Evolutionary conservation across 2,888 invertebrate genomes (phyloP).

Genomic region (Leucophenga montana): DNA sequence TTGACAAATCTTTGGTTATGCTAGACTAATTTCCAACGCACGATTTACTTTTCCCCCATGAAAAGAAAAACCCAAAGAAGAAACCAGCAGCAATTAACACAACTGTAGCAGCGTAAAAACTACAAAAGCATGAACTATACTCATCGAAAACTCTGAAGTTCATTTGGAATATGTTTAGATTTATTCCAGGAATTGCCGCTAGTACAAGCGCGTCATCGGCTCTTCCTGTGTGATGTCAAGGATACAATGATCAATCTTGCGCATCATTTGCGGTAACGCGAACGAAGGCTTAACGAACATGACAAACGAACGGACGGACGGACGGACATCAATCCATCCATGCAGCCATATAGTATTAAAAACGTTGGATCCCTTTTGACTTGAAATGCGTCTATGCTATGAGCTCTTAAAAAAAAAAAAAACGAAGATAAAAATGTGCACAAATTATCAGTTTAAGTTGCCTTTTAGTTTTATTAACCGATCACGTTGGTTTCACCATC

Average conservation of each 20-base stretch:
- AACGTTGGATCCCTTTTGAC: too few species aligned
- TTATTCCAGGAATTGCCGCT: background rate
- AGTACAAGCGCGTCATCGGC: constrained; percentile 32
- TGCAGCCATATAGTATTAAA: background rate
- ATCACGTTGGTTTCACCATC: constrained; percentile 59
- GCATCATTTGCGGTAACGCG: constrained; percentile 1
- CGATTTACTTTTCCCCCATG: too few species aligned
- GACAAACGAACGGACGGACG: too few species aligned
- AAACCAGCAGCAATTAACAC: constrained; percentile 6
- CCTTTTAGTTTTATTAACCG: constrained; percentile 65
- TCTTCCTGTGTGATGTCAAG: constrained; percentile 47
- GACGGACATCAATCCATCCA: constrained; percentile 17
- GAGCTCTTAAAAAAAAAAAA: too few species aligned
- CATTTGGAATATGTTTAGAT: background rate
- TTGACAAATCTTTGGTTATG: constrained; percentile 29
- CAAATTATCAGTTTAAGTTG: constrained; percentile 65
- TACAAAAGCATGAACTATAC: background rate
- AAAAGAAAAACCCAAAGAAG: too few species aligned
- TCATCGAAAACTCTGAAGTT: background rate
- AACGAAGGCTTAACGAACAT: too few species aligned
- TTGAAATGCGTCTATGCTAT: too few species aligned
- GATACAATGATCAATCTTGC: constrained; percentile 41
- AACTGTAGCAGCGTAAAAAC: too few species aligned
- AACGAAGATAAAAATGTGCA: constrained; percentile 27
- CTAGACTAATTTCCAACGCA: constrained; percentile 8